A percentile compares a stretch with the other conserved stretches of the same genome.
Evolutionary conservation across 2,113 vertebrate genomes (phyloP).

Genomic region (Cyanoramphus novaezelandiae): DNA sequence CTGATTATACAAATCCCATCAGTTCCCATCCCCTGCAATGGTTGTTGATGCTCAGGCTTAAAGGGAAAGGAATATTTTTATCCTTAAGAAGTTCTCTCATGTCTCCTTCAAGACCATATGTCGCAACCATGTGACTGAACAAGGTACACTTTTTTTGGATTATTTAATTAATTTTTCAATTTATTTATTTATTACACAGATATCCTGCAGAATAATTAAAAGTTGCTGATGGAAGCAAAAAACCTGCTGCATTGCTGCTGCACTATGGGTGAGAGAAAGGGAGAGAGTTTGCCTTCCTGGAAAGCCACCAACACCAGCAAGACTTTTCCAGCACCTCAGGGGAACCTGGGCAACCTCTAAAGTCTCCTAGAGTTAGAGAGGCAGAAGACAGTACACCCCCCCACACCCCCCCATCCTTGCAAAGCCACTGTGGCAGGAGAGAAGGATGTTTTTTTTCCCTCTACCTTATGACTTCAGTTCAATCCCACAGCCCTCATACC

Average conservation of each 20-base stretch:
- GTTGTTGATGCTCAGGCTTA: constrained; percentile 4
- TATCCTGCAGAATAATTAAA: background rate
- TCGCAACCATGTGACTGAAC: background rate
- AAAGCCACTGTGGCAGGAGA: background rate
- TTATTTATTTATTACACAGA: background rate
- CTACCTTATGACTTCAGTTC: background rate
- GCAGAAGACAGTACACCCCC: background rate
- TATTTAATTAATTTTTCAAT: background rate
- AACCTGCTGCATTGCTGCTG: background rate
- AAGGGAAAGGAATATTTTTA: constrained; percentile 10
- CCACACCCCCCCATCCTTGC: background rate
- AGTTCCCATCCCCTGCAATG: constrained; percentile 1
- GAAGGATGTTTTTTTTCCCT: background rate
- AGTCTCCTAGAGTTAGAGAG: background rate
- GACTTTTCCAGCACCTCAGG: background rate
- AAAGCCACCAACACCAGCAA: background rate
- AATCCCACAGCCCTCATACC: background rate
- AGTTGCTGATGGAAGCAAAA: background rate
- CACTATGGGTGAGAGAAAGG: background rate
- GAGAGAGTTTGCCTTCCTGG: background rate
- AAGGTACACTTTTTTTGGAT: background rate
- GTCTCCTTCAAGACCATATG: background rate
- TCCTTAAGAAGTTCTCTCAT: background rate
- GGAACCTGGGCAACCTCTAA: background rate
- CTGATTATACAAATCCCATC: constrained; percentile 30